A percentile compares a stretch with the other conserved stretches of the same genome.
phyloP scores from a whole-genome alignment of 2,888 invertebrate genomes.

The Cremastinae sp. region DNA sequence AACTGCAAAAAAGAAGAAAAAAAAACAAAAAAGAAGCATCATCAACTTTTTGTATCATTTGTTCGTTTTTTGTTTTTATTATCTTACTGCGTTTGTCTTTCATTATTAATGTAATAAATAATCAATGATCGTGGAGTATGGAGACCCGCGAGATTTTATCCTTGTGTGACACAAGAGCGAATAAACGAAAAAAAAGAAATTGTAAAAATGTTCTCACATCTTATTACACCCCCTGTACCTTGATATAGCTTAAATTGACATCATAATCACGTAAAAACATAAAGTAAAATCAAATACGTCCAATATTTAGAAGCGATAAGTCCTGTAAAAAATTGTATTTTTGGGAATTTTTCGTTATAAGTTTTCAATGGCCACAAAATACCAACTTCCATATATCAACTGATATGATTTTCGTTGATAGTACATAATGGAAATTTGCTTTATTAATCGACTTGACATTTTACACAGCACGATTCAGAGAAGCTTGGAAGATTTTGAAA shows the following conservation, averaged over 20 bases:
- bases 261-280: no score
- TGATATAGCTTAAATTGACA: background rate
- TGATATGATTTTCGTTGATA: background rate
- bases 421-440: conserved; percentile 34
- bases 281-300: no score
- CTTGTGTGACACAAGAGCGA: conserved; percentile 60
- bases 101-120: conserved; percentile 77
- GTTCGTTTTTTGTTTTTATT: conserved; percentile 78
- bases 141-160: conserved; percentile 47
- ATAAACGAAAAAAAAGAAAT: conserved; percentile 55
- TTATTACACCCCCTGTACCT: background rate
- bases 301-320: no score
- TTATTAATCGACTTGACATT: conserved; percentile 33
- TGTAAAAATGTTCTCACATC: conserved; percentile 57
- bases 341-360: no score
- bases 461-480: conserved; percentile 25
- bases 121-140: conserved; percentile 75
- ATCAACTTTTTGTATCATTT: conserved; percentile 79
- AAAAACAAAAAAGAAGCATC: conserved; percentile 69
- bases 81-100: conserved; percentile 80
- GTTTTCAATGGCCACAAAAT: no score
- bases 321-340: no score
- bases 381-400: background rate
- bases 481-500: conserved; percentile 31
- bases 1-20: conserved; percentile 17